phyloP scores from a whole-genome alignment of 2,797 vertebrate species.

The Eulemur rubriventer region DNA sequence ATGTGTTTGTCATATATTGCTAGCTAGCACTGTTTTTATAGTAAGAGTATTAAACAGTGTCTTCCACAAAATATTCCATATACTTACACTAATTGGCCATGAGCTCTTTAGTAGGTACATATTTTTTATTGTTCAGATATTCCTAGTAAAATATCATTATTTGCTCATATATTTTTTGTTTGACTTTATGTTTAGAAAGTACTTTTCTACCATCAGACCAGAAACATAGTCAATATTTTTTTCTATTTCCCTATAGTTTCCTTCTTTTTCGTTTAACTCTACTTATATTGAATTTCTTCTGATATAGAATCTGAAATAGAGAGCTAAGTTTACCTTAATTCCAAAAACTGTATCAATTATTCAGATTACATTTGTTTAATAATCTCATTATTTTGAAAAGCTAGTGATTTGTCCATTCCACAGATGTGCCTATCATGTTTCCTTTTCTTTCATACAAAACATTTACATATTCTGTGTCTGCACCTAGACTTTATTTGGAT shows the following conservation, averaged over 20 bases:
- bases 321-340: not conserved
- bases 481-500: not conserved
- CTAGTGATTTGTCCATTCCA: not conserved
- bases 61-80: not conserved
- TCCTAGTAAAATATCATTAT: conserved; percentile 24
- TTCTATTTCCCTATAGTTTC: not conserved
- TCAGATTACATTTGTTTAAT: not conserved
- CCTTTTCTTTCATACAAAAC: not conserved
- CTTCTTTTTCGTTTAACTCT: not conserved
- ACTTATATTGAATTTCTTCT: conserved; percentile 14
- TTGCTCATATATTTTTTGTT: not conserved
- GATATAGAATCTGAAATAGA: not conserved
- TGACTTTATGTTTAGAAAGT: not conserved
- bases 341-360: not conserved
- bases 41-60: conserved; percentile 8
- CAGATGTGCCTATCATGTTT: not conserved
- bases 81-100: not conserved
- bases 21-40: not conserved
- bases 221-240: not conserved
- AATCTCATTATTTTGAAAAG: not conserved
- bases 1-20: not conserved
- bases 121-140: not conserved
- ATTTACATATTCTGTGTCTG: not conserved
- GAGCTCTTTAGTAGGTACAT: not conserved
- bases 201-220: not conserved